Conservation (phyloP, 2,797 vertebrate genomes). For the Tachyglossus aculeatus region DNA sequence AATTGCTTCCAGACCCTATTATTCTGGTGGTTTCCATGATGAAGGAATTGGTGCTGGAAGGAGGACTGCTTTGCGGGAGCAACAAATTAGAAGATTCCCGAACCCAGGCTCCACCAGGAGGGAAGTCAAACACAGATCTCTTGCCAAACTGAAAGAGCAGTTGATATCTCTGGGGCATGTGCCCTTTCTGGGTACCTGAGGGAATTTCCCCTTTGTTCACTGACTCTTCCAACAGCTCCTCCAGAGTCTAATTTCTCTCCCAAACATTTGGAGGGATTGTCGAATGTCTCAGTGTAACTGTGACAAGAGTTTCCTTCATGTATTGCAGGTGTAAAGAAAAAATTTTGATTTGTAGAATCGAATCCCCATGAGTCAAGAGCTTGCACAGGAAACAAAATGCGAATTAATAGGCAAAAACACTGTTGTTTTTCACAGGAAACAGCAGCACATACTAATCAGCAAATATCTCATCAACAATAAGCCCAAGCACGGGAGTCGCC, state of each 20-base stretch:
- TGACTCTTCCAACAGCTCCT: background rate
- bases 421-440: conserved; percentile 6
- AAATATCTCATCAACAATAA: background rate
- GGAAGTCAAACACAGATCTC: no score
- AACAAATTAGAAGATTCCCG: no score
- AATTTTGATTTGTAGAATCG: background rate
- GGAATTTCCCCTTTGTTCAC: background rate
- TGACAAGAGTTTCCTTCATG: background rate
- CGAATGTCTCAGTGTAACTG: background rate
- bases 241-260: background rate
- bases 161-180: background rate
- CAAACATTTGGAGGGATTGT: background rate
- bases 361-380: no score
- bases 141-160: no score
- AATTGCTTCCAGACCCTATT: no score
- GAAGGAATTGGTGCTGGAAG: no score
- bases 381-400: background rate
- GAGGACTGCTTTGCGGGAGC: no score
- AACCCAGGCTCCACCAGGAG: no score
- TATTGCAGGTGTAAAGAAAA: background rate
- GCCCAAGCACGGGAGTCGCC: no score
- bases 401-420: background rate
- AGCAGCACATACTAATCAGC: background rate
- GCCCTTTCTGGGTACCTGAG: background rate
- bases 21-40: no score